Evolutionary conservation across 2,888 invertebrate species (phyloP).

Genomic region (Dasypogon diadema): DNA sequence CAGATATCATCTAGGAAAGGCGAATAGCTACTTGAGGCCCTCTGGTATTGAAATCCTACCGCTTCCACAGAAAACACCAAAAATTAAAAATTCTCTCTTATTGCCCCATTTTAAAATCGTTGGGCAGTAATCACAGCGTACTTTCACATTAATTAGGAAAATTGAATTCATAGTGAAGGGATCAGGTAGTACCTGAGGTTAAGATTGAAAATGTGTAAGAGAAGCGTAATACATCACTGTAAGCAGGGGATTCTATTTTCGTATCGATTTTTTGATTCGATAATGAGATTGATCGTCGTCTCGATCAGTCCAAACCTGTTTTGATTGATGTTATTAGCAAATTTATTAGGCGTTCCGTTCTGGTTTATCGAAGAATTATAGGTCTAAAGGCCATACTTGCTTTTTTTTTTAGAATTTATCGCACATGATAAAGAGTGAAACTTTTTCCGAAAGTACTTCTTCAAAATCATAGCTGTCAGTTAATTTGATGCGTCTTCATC

Average conservation of each 20-base stretch:
- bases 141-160: conserved; percentile 43
- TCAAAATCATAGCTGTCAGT: no score
- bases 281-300: conserved; percentile 20
- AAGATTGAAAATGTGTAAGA: background rate
- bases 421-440: conserved; percentile 7
- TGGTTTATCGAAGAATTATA: conserved; percentile 5
- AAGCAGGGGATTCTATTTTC: no score
- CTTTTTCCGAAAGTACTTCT: background rate
- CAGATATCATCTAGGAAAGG: background rate
- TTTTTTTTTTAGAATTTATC: conserved; percentile 9
- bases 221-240: no score
- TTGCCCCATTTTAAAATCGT: conserved; percentile 28
- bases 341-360: conserved; percentile 6
- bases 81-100: conserved; percentile 31
- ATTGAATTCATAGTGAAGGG: conserved; percentile 10
- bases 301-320: background rate
- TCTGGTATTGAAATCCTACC: background rate
- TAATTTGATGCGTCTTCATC: background rate
- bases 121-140: background rate
- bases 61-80: background rate
- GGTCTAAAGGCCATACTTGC: no score
- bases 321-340: conserved; percentile 20
- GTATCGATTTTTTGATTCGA: no score
- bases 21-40: background rate
- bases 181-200: conserved; percentile 2